A percentile compares a stretch with the other conserved stretches of the same genome.
Evolutionary conservation across 2,113 vertebrate genomes (phyloP).

Genomic region (Bos taurus): DNA sequence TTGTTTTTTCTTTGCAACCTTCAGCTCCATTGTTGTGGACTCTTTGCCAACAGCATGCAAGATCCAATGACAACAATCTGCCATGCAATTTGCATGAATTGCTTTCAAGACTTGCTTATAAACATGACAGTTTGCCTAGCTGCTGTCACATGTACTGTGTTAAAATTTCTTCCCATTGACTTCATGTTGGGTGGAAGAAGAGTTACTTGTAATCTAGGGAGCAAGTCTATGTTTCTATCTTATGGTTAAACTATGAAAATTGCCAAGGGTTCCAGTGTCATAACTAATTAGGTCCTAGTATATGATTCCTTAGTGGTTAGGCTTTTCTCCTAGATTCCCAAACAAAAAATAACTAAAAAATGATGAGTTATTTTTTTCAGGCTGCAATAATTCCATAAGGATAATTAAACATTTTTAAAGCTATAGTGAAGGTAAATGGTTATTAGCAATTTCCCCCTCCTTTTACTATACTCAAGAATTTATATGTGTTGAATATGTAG

Average conservation of each 20-base stretch:
- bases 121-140: constrained; percentile 68
- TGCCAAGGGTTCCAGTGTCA: not conserved
- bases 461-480: not conserved
- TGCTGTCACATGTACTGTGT: constrained; percentile 55
- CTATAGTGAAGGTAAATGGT: not conserved
- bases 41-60: constrained; percentile 24
- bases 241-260: not conserved
- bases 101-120: constrained; percentile 61
- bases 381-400: not conserved
- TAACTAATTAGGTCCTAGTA: not conserved
- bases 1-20: constrained; percentile 39
- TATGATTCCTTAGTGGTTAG: not conserved
- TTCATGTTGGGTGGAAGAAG: not conserved
- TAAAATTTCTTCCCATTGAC: constrained; percentile 59
- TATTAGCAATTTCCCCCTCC: not conserved
- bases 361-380: not conserved
- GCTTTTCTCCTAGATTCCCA: not conserved
- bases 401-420: not conserved
- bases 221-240: not conserved
- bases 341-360: not conserved
- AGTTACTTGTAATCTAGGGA: not conserved
- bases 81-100: constrained; percentile 62
- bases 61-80: constrained; percentile 41
- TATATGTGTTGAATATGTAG: not conserved
- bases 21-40: constrained; percentile 18